Percentiles rank a stretch among this genome's conserved stretches.
Conservation (phyloP, 2,888 invertebrate genomes). For the Platycheirus albimanus region DNA sequence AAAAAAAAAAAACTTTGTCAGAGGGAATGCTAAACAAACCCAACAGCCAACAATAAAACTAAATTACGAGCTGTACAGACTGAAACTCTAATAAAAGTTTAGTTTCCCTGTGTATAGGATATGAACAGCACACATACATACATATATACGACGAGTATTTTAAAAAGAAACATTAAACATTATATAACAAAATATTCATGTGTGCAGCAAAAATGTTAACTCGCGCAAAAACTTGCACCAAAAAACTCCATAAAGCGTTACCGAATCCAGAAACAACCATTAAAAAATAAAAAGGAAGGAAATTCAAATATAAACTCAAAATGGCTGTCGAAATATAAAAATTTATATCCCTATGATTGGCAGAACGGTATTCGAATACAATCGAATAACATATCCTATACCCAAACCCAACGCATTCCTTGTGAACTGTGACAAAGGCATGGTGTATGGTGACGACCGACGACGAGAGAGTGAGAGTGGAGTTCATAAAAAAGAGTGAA, state of each 20-base stretch:
- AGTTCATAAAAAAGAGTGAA: neutral
- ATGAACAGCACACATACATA: neutral
- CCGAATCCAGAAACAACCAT: neutral
- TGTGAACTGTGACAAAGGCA: too few relatives aligned
- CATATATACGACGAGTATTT: too few relatives aligned
- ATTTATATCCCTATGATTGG: constrained; percentile 54
- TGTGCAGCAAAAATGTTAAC: neutral
- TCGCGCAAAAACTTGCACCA: constrained; percentile 34
- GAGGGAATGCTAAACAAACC: constrained; percentile 29
- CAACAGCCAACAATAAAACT: constrained; percentile 35
- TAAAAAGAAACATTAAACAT: neutral
- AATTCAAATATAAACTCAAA: constrained; percentile 64
- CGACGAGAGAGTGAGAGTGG: too few relatives aligned
- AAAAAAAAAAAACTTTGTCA: constrained; percentile 30
- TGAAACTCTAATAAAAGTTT: constrained; percentile 11
- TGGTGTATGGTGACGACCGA: too few relatives aligned
- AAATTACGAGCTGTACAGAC: constrained; percentile 8
- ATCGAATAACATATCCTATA: too few relatives aligned
- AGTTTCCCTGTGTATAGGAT: too few relatives aligned
- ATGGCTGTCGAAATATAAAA: constrained; percentile 64
- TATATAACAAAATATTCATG: neutral
- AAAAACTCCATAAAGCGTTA: too few relatives aligned
- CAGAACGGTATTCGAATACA: constrained; percentile 11
- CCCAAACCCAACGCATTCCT: too few relatives aligned
- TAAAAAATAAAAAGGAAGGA: constrained; percentile 42